Evolutionary conservation across 2,888 invertebrate species (phyloP).

Genomic region (Cistogaster globosa): DNA sequence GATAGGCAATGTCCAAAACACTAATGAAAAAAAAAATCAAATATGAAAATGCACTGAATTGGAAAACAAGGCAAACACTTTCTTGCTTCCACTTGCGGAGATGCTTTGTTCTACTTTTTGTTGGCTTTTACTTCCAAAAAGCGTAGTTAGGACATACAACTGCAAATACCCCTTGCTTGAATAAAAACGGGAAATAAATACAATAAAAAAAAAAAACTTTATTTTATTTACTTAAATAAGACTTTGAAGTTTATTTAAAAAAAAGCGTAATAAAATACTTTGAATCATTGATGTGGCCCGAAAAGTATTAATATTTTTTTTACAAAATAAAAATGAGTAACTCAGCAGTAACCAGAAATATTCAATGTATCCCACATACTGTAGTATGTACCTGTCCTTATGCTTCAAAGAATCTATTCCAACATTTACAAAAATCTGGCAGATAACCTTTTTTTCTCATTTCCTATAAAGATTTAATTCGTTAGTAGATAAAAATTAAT

Average conservation of each 20-base stretch:
- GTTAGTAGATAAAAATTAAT: conserved; percentile 42
- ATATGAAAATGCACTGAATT: conserved; percentile 42
- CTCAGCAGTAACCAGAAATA: conserved; percentile 15
- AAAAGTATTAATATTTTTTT: too few relatives aligned
- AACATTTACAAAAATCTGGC: conserved; percentile 11
- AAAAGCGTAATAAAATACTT: background rate
- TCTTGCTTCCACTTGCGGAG: background rate
- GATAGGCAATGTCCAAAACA: too few relatives aligned
- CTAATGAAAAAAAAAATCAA: background rate
- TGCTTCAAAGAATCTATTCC: conserved; percentile 15
- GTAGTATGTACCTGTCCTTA: conserved; percentile 22
- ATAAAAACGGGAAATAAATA: background rate
- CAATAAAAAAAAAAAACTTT: too few relatives aligned
- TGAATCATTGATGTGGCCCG: background rate
- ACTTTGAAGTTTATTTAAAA: background rate
- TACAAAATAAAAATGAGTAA: too few relatives aligned
- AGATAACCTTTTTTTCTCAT: conserved; percentile 9
- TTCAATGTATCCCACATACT: conserved; percentile 36
- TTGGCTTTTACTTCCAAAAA: background rate
- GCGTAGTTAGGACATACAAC: conserved; percentile 1
- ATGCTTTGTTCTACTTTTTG: background rate
- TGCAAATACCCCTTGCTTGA: background rate
- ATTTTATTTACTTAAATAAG: background rate
- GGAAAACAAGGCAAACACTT: conserved; percentile 47
- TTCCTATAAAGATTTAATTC: background rate